Evolutionary conservation across 2,888 invertebrate genomes (phyloP).

Genomic region (Eueremaeus valkanovi): DNA sequence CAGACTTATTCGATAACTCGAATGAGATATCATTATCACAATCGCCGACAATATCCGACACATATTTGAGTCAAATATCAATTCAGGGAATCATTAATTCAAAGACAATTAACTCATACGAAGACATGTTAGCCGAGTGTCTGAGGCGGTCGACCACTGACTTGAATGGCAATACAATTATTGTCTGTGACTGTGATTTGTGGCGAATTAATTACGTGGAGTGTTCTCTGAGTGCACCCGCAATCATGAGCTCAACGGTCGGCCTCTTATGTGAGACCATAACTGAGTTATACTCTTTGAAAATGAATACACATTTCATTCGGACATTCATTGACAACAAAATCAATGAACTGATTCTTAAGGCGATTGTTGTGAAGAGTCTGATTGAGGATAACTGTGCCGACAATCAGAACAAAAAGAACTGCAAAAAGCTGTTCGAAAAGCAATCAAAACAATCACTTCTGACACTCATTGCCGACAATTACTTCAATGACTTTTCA

Average conservation of each 20-base stretch:
- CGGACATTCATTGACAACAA: not conserved
- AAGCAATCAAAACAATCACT: constrained; percentile 16
- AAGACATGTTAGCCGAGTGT: not conserved
- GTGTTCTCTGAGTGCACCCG: not conserved
- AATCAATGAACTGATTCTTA: constrained; percentile 2
- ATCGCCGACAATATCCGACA: constrained; percentile 7
- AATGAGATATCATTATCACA: constrained; percentile 24
- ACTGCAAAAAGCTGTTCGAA: not conserved
- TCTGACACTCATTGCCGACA: not conserved
- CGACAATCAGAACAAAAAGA: not conserved
- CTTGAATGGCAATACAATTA: constrained; percentile 18
- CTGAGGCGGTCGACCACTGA: not conserved
- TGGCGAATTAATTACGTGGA: constrained; percentile 30
- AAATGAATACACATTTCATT: constrained; percentile 3
- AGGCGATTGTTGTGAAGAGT: not conserved
- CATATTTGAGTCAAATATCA: constrained; percentile 29
- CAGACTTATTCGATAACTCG: not conserved
- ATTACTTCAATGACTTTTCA: not conserved
- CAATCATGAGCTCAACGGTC: constrained; percentile 23
- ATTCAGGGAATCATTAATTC: constrained; percentile 28
- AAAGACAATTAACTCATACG: constrained; percentile 13
- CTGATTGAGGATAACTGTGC: not conserved
- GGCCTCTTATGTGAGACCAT: constrained; percentile 15
- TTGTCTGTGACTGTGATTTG: constrained; percentile 26
- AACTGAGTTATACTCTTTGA: not conserved